Base-by-base conservation (phyloP, 2,888 invertebrate species). In the Coenonympha glycerion region DNA sequence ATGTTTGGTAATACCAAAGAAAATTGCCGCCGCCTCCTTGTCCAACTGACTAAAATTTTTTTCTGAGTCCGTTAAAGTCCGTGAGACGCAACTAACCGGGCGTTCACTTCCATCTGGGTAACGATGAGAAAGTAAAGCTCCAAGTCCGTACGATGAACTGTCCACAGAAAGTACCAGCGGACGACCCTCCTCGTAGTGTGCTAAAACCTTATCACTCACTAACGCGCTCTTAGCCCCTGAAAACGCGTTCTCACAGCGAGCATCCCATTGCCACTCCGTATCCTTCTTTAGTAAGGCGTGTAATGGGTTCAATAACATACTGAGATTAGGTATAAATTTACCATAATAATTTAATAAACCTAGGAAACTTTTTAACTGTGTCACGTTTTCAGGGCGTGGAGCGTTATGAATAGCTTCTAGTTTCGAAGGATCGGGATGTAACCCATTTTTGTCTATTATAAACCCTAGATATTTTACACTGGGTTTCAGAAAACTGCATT, bases 381-480 rank as follows among this genome's bases (percentile, higher is more conserved):
- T 8, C n/a, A 47, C 37, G n/a, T 47, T 15, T 24, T 33, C 22
- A 8, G 45, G 45, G 3, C 45, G 45, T n/a, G 45, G 45, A 3
- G 48, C 5, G 59, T 47, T n/a, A 57, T 56, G 33, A 44, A 55
- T 46, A 15, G 58, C 52, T 24, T 62, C 51, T 1, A 61, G 53
- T 36, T 62, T 63, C 2, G 37, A 47, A 2, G 49, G 51, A 13
- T 55, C 55, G 0, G 61, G 59, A 18, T 61, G 58, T 5, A 63
- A 40, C 2, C 57, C 58, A 3, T 55, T 48, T 6, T 11, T 39
- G 47, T 61, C 55, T 21, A 58, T 59, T n/a, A 55, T 47, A 47
- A 58, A 58, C 5, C 63, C 63, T 8, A 64, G 44, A 49, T 60
- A 62, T 26, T 50, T 47, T 5, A 61, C 56, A 24, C n/a, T 21